Percentiles rank a stretch among this genome's conserved stretches.
These are phyloP conservation scores for Pycnonotus jocosus DNA, from an alignment of 2,113 vertebrate genomes.

Conservation along the genomic window DNA sequence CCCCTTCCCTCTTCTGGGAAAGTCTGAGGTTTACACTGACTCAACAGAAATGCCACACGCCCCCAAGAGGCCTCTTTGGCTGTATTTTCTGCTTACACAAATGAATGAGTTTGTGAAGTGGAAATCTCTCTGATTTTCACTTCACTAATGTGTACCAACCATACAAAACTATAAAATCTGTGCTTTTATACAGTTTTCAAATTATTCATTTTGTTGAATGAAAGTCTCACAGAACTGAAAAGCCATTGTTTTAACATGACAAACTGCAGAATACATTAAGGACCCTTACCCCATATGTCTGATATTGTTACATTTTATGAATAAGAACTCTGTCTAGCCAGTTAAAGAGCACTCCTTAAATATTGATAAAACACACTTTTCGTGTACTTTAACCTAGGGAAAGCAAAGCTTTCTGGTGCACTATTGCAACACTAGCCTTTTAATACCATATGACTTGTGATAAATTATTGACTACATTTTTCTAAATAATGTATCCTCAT, in stretches of 20 bases:
- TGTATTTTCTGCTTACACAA: neutral
- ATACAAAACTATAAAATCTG: neutral
- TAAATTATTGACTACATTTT: slow-evolving; percentile 47
- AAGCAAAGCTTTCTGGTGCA: neutral
- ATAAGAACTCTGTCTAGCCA: neutral
- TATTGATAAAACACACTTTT: neutral
- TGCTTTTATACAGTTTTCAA: neutral
- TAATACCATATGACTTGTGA: neutral
- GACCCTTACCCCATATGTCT: neutral
- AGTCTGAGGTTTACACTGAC: neutral
- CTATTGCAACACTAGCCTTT: neutral
- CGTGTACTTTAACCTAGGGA: neutral
- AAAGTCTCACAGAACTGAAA: neutral
- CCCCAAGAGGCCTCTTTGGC: neutral
- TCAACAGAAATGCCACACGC: neutral
- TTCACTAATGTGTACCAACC: neutral
- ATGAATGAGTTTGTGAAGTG: neutral
- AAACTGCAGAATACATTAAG: neutral
- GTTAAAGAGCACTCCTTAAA: neutral
- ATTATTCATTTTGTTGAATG: neutral
- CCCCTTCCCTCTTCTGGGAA: neutral
- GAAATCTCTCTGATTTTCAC: neutral
- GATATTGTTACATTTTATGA: neutral
- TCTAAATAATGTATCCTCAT: slow-evolving; percentile 36
- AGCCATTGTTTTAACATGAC: neutral